These are phyloP conservation scores for Drosophila busckii DNA, from an alignment of 1,140 invertebrate genomes.

Conservation along the genomic window DNA sequence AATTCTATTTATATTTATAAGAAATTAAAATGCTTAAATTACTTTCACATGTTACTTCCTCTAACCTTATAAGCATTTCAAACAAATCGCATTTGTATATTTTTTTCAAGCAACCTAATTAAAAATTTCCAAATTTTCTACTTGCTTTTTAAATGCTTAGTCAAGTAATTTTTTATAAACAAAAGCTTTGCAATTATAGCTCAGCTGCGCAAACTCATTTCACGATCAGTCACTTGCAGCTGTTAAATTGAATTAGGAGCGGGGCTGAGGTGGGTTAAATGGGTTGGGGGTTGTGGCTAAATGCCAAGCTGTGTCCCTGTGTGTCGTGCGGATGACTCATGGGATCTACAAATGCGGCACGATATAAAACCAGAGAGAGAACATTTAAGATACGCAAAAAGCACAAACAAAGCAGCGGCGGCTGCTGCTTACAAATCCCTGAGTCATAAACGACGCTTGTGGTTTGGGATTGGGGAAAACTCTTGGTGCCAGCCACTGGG, in stretches of 20 bases:
- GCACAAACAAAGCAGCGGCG: constrained; percentile 24
- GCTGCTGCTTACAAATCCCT: constrained; percentile 30
- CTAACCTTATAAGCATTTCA: too few species aligned
- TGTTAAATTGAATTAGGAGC: neutral
- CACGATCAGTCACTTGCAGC: neutral
- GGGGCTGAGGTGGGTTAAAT: too few species aligned
- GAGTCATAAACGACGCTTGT: constrained; percentile 39
- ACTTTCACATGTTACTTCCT: too few species aligned
- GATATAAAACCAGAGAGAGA: constrained; percentile 27
- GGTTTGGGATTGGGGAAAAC: neutral
- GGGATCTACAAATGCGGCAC: constrained; percentile 21
- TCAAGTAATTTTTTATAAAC: neutral
- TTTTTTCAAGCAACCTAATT: constrained; percentile 4
- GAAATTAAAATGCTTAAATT: too few species aligned
- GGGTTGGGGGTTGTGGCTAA: neutral
- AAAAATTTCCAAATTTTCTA: too few species aligned
- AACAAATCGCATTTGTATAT: too few species aligned
- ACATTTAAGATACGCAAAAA: constrained; percentile 31
- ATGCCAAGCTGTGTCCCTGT: constrained; percentile 9
- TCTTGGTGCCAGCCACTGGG: too few species aligned
- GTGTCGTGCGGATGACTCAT: constrained; percentile 23
- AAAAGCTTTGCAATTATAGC: too few species aligned
- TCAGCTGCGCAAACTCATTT: too few species aligned
- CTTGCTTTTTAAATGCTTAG: constrained; percentile 10
- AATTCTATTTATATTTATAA: too few species aligned